phyloP scores from a whole-genome alignment of 2,888 invertebrate genomes.

The Toxonevra muliebris region DNA sequence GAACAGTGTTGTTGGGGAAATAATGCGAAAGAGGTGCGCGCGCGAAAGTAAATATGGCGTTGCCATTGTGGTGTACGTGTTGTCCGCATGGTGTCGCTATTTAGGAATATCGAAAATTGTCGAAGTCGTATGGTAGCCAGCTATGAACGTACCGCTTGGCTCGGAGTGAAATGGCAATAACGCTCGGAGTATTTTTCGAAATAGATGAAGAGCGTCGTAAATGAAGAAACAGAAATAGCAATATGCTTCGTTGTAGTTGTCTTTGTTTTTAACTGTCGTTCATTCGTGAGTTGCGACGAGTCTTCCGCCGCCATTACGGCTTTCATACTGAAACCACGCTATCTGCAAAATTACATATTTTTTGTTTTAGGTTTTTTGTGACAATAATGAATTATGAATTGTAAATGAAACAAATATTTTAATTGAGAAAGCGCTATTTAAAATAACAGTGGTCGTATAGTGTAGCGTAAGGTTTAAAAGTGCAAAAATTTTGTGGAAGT shows the following conservation, averaged over 20 bases:
- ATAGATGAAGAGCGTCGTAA: conserved; percentile 3
- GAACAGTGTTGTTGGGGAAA: background rate
- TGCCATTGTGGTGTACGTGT: background rate
- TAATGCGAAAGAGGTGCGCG: background rate
- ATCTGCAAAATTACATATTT: conserved; percentile 54
- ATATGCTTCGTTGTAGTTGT: conserved; percentile 20
- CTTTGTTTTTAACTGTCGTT: conserved; percentile 31
- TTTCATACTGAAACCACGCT: conserved; percentile 65
- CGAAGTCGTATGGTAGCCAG: too few relatives aligned
- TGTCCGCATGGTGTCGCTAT: conserved; percentile 5
- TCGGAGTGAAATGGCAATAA: conserved; percentile 18
- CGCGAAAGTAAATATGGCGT: conserved; percentile 1
- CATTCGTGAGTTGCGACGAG: conserved; percentile 32
- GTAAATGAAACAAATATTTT: background rate
- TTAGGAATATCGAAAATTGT: too few relatives aligned
- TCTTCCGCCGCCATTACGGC: conserved; percentile 80
- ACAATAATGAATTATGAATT: background rate
- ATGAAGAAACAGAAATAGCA: conserved; percentile 27
- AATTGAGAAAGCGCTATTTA: background rate
- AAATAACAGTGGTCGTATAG: background rate
- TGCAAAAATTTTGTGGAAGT: background rate
- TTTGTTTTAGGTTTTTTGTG: conserved; percentile 36
- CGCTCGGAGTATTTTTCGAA: background rate
- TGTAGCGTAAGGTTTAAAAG: background rate
- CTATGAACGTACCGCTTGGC: too few relatives aligned